Conservation (phyloP, 2,113 vertebrate species). For the Scatophagus argus region DNA sequence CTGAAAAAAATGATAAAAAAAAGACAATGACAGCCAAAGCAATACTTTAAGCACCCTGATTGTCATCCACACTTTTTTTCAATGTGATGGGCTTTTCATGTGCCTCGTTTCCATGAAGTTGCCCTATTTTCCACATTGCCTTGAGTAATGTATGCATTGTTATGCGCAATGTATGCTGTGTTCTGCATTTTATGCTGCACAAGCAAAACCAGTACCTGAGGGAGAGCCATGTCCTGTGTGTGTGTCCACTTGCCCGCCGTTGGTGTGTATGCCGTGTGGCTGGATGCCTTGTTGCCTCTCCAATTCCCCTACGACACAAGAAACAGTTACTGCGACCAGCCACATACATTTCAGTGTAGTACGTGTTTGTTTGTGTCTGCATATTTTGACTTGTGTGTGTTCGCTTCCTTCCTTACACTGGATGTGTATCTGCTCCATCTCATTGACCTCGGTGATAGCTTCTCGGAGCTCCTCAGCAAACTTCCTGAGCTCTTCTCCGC, state of each 20-base stretch:
- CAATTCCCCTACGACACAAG: conserved; percentile 89
- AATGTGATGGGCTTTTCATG: background rate
- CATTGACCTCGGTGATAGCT: conserved; percentile 96
- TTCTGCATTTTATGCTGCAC: conserved; percentile 37
- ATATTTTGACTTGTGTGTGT: background rate
- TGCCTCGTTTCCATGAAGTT: background rate
- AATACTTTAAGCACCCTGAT: background rate
- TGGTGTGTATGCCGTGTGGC: conserved; percentile 87
- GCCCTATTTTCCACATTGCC: conserved; percentile 33
- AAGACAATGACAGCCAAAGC: background rate
- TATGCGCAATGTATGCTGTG: conserved; percentile 23
- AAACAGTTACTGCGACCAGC: conserved; percentile 1
- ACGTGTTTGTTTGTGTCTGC: background rate
- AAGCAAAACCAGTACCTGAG: conserved; percentile 84
- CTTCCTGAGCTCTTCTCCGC: conserved; percentile 96
- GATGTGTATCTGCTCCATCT: conserved; percentile 99
- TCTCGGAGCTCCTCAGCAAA: conserved; percentile 98
- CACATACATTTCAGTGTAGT: background rate
- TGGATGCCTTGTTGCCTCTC: conserved; percentile 94
- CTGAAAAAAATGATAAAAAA: background rate
- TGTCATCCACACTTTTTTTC: background rate
- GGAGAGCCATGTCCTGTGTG: conserved; percentile 91
- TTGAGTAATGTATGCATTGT: conserved; percentile 23
- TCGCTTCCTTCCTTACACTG: conserved; percentile 90
- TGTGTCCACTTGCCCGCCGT: conserved; percentile 89